Evolutionary conservation across 2,797 vertebrate species (phyloP).

Genomic region (Thripadectes ignobilis): DNA sequence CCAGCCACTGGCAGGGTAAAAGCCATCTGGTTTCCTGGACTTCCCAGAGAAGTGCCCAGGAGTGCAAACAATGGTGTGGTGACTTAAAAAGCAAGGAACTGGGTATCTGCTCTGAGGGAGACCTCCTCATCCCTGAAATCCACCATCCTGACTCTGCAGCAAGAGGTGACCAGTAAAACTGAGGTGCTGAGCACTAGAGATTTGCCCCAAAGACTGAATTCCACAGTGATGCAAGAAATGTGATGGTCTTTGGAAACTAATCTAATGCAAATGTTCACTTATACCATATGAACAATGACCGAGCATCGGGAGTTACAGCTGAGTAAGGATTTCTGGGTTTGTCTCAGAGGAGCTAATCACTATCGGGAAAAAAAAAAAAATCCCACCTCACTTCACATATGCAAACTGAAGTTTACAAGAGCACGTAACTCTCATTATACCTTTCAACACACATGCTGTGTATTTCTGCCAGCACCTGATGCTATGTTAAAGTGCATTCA

Average conservation of each 20-base stretch:
- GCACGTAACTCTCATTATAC: neutral
- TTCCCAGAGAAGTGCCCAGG: neutral
- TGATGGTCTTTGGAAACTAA: neutral
- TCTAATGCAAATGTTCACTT: neutral
- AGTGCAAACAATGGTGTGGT: neutral
- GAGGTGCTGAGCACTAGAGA: neutral
- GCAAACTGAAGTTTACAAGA: conserved; percentile 17
- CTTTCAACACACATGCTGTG: neutral
- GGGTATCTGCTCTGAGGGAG: neutral
- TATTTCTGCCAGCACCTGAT: conserved; percentile 51
- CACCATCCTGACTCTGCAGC: neutral
- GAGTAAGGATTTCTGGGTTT: conserved; percentile 22
- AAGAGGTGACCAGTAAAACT: neutral
- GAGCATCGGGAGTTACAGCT: neutral
- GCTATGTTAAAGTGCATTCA: conserved; percentile 14
- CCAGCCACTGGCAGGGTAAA: neutral
- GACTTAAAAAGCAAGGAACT: neutral
- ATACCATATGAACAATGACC: neutral
- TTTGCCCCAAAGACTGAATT: neutral
- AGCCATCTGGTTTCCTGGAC: neutral
- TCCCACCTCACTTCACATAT: neutral
- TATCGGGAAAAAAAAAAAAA: neutral
- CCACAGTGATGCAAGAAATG: neutral
- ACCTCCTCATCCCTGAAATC: neutral
- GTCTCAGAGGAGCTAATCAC: neutral